These are phyloP conservation scores for Myotis yumanensis DNA, from an alignment of 2,113 vertebrate species.

Conservation along the genomic window DNA sequence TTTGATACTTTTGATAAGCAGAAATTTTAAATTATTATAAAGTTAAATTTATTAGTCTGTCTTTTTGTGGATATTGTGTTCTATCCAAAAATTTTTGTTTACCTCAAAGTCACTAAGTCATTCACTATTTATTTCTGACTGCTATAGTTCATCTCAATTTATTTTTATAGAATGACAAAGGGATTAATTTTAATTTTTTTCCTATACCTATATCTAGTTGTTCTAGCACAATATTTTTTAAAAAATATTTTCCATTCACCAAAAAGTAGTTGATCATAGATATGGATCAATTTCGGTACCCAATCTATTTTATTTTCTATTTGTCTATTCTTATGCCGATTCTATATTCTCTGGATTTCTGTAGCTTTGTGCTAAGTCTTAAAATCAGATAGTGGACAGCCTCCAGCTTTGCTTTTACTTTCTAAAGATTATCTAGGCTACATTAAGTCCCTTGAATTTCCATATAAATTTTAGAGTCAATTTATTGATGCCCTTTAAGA, in stretches of 20 bases:
- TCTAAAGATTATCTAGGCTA: background rate
- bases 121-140: conserved; percentile 5
- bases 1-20: background rate
- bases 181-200: background rate
- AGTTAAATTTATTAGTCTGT: background rate
- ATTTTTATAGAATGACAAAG: background rate
- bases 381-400: background rate
- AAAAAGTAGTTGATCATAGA: too few relatives aligned
- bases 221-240: background rate
- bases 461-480: background rate
- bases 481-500: background rate
- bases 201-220: background rate
- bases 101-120: background rate
- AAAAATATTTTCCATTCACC: background rate
- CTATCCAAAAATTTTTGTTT: background rate
- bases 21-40: background rate
- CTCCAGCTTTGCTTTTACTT: background rate
- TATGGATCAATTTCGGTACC: background rate
- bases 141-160: background rate
- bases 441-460: background rate
- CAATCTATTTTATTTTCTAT: background rate
- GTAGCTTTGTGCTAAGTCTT: background rate
- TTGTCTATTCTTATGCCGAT: background rate
- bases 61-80: background rate
- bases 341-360: background rate